Evolutionary conservation across 2,888 invertebrate genomes (phyloP).

Genomic region (Ophraella communa): DNA sequence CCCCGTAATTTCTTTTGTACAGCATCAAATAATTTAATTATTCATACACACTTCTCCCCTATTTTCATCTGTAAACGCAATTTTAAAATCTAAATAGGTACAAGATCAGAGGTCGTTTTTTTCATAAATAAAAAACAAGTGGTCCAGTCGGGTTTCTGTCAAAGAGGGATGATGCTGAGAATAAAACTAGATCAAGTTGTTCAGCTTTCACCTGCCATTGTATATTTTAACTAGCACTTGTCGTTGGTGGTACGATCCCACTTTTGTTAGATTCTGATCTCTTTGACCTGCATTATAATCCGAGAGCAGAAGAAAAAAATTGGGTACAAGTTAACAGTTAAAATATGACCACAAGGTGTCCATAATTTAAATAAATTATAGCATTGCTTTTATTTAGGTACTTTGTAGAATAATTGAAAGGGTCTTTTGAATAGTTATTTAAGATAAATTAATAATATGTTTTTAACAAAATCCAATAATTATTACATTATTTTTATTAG

Average conservation of each 20-base stretch:
- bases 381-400: too few relatives aligned
- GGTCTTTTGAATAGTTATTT: too few relatives aligned
- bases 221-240: constrained; percentile 1
- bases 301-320: neutral
- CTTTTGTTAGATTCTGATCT: constrained; percentile 10
- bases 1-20: neutral
- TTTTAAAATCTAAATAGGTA: constrained; percentile 2
- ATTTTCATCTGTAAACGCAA: neutral
- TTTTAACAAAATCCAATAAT: too few relatives aligned
- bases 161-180: constrained; percentile 18
- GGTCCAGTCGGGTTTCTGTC: constrained; percentile 9
- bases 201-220: neutral
- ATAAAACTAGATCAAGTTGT: constrained; percentile 22
- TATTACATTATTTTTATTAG: too few relatives aligned
- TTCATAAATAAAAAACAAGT: constrained; percentile 7
- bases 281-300: neutral
- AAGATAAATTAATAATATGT: too few relatives aligned
- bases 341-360: too few relatives aligned
- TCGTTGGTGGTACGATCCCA: neutral
- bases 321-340: neutral
- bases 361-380: too few relatives aligned
- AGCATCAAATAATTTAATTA: neutral
- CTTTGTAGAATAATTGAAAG: too few relatives aligned
- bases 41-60: neutral
- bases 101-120: constrained; percentile 14